These are phyloP conservation scores for Galerucella calmariensis DNA, from an alignment of 2,888 invertebrate genomes.

Conservation along the genomic window DNA sequence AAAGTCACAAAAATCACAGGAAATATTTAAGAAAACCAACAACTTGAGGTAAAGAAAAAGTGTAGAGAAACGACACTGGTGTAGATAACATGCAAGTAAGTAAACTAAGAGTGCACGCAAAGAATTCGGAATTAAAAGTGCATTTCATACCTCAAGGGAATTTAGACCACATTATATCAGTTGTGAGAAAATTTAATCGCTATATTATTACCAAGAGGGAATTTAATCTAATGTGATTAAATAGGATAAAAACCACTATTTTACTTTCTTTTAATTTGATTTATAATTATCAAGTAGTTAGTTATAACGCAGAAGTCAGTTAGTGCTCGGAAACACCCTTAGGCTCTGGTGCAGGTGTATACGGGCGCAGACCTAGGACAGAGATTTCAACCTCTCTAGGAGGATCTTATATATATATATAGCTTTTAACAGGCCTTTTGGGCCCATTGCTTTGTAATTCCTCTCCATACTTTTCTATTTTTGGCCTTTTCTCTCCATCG, in stretches of 20 bases:
- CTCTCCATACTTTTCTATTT: too few relatives aligned
- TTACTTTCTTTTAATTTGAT: constrained; percentile 6
- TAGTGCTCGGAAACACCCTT: too few relatives aligned
- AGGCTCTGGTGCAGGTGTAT: too few relatives aligned
- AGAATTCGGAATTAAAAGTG: constrained; percentile 38
- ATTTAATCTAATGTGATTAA: constrained; percentile 14
- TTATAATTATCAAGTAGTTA: neutral
- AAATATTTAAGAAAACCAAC: too few relatives aligned
- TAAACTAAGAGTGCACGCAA: constrained; percentile 31
- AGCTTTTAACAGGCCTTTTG: too few relatives aligned
- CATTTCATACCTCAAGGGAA: constrained; percentile 33
- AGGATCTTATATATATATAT: too few relatives aligned
- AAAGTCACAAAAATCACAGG: too few relatives aligned
- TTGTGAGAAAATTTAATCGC: constrained; percentile 22
- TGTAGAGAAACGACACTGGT: constrained; percentile 13
- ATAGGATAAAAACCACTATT: neutral
- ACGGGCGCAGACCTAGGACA: too few relatives aligned
- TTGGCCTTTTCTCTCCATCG: too few relatives aligned
- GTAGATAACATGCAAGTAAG: constrained; percentile 4
- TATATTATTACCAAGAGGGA: constrained; percentile 9
- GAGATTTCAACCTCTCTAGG: too few relatives aligned
- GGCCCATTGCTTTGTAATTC: too few relatives aligned
- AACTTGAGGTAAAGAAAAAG: neutral
- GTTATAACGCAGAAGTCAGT: too few relatives aligned
- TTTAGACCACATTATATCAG: constrained; percentile 12